A percentile compares a stretch with the other conserved stretches of the same genome.
Conservation (phyloP, 2,888 invertebrate species). For the Drosophila nigritarsus region DNA sequence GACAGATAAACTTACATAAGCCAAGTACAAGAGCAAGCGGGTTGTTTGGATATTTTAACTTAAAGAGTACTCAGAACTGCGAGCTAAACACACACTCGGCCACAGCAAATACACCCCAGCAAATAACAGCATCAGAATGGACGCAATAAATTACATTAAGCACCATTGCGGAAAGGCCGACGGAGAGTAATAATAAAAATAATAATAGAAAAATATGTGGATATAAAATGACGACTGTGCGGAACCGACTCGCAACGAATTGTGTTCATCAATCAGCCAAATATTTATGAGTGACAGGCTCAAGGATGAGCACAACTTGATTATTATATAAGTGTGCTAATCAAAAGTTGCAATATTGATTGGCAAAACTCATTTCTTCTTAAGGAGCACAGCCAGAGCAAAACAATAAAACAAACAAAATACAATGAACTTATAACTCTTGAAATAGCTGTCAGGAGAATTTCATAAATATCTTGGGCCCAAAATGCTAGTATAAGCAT, state of each 20-base stretch:
- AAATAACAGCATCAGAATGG: slow-evolving; percentile 34
- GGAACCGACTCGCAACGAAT: not conserved
- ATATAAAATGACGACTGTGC: slow-evolving; percentile 17
- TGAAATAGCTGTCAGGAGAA: slow-evolving; percentile 54
- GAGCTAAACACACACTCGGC: slow-evolving; percentile 36
- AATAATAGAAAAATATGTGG: slow-evolving; percentile 33
- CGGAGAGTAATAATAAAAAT: slow-evolving; percentile 39
- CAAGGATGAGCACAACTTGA: slow-evolving; percentile 46
- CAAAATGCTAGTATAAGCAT: slow-evolving; percentile 13
- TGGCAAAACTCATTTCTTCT: slow-evolving; percentile 43
- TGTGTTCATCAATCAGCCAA: slow-evolving; percentile 58
- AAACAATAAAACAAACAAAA: slow-evolving; percentile 5
- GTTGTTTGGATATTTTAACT: slow-evolving; percentile 50
- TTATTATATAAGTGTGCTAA: slow-evolving; percentile 69
- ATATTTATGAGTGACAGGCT: slow-evolving; percentile 51
- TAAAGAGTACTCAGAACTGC: slow-evolving; percentile 34
- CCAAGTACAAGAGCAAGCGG: slow-evolving; percentile 26
- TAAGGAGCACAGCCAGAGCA: not conserved
- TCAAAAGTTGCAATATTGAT: slow-evolving; percentile 69
- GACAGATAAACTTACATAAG: slow-evolving; percentile 12
- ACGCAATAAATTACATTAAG: slow-evolving; percentile 67
- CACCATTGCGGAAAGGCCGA: slow-evolving; percentile 43
- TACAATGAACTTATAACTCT: slow-evolving; percentile 10
- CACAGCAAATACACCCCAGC: slow-evolving; percentile 20
- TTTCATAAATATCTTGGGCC: slow-evolving; percentile 43